Conservation (phyloP, 1,140 invertebrate genomes). For the Macrostomum lignano region DNA sequence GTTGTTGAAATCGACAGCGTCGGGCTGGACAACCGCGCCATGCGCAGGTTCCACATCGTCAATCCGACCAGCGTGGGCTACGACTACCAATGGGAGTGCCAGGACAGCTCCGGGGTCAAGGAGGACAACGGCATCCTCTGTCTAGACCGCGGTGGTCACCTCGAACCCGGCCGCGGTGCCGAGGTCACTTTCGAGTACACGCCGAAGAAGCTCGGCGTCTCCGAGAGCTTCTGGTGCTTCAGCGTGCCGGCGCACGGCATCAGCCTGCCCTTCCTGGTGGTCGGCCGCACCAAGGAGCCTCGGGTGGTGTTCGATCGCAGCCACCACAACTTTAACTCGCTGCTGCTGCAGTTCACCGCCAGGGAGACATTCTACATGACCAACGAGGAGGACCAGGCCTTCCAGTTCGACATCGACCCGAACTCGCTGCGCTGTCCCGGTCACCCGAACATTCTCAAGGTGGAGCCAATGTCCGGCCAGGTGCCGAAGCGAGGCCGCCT, state of each 20-base stretch:
- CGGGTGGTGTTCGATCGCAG: slow-evolving; percentile 20
- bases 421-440: slow-evolving; percentile 18
- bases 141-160: slow-evolving; percentile 12
- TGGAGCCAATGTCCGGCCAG: slow-evolving; percentile 17
- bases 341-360: slow-evolving; percentile 11
- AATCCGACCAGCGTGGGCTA: slow-evolving; percentile 24
- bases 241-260: slow-evolving; percentile 21
- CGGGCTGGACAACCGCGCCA: slow-evolving; percentile 12
- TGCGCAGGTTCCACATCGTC: slow-evolving; percentile 11
- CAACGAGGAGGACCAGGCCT: slow-evolving; percentile 17
- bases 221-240: slow-evolving; percentile 26
- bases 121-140: slow-evolving; percentile 15
- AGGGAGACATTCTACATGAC: slow-evolving; percentile 17
- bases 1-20: slow-evolving; percentile 24
- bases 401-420: slow-evolving; percentile 17
- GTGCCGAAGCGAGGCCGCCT: slow-evolving; percentile 8
- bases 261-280: slow-evolving; percentile 23
- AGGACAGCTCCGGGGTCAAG: slow-evolving; percentile 18
- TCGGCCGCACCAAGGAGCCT: slow-evolving; percentile 21
- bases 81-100: slow-evolving; percentile 21
- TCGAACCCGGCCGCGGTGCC: slow-evolving; percentile 20
- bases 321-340: slow-evolving; percentile 23
- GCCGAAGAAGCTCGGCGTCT: slow-evolving; percentile 14
- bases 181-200: slow-evolving; percentile 18
- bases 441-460: slow-evolving; percentile 13